Conservation (phyloP, 2,888 invertebrate genomes). For the Troilus luridus region DNA sequence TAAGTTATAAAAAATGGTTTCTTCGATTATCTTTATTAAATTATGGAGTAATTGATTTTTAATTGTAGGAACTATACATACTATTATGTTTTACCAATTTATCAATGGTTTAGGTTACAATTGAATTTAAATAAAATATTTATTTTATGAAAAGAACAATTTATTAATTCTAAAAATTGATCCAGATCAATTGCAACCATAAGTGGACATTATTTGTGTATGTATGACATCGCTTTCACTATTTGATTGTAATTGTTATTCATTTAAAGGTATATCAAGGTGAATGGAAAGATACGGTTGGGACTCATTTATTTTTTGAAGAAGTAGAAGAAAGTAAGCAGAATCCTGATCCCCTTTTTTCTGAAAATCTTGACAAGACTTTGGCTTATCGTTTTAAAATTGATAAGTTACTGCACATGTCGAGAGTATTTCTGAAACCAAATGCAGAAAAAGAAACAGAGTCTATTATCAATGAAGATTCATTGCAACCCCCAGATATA, state of each 20-base stretch:
- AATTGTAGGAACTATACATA: no score
- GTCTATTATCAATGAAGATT: background rate
- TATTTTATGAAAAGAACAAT: background rate
- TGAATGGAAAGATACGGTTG: slow-evolving; percentile 77
- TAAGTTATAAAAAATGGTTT: no score
- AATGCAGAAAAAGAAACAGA: slow-evolving; percentile 67
- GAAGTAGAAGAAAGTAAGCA: slow-evolving; percentile 72
- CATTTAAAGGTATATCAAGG: slow-evolving; percentile 72
- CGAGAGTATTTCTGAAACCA: slow-evolving; percentile 76
- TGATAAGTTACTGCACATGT: slow-evolving; percentile 77
- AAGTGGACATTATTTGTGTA: background rate
- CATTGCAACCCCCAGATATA: background rate
- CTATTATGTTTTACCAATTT: no score
- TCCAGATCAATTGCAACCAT: background rate
- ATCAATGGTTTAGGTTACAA: no score
- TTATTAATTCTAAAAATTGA: no score
- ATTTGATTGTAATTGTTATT: slow-evolving; percentile 42
- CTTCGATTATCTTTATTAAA: no score
- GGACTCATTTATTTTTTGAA: slow-evolving; percentile 83
- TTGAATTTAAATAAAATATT: background rate
- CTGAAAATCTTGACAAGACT: slow-evolving; percentile 69
- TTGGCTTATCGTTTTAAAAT: slow-evolving; percentile 77
- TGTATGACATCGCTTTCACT: background rate
- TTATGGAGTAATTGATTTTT: no score
- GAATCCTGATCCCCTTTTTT: slow-evolving; percentile 68